Percentiles rank a stretch among this genome's conserved stretches.
These are phyloP conservation scores for Caenorhabditis wallacei DNA, from an alignment of 2,888 invertebrate species.

Conservation along the genomic window DNA sequence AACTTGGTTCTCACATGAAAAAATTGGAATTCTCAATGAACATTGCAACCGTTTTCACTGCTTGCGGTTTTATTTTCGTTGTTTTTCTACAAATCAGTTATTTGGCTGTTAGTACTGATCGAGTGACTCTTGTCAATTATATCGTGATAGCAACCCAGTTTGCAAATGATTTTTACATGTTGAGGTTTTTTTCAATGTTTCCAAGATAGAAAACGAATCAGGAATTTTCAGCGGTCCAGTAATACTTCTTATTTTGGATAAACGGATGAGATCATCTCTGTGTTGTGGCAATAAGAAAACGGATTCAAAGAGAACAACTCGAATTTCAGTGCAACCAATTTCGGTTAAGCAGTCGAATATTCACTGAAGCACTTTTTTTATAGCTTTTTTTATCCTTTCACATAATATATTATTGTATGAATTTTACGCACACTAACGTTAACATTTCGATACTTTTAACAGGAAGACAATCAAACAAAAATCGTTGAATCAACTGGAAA, in stretches of 20 bases:
- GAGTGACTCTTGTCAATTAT: too few relatives aligned
- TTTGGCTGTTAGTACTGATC: neutral
- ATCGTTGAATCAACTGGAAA: too few relatives aligned
- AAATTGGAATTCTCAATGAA: neutral
- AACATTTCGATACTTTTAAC: too few relatives aligned
- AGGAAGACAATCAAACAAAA: too few relatives aligned
- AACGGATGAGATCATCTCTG: neutral
- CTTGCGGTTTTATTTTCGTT: neutral
- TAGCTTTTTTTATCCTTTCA: too few relatives aligned
- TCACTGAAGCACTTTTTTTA: too few relatives aligned
- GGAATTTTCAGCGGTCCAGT: neutral
- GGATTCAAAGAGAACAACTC: neutral
- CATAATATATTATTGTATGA: too few relatives aligned
- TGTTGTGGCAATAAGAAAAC: neutral
- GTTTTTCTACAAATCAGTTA: conserved; percentile 1
- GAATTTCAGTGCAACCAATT: neutral
- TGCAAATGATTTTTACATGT: too few relatives aligned
- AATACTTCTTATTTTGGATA: neutral
- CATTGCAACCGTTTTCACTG: neutral
- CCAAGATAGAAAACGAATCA: too few relatives aligned
- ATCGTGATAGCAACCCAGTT: too few relatives aligned
- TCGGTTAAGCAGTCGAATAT: neutral
- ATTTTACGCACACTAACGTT: too few relatives aligned
- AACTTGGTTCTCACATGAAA: neutral
- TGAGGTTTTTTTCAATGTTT: too few relatives aligned